These are phyloP conservation scores for Platycheirus rosarum DNA, from an alignment of 2,888 invertebrate species.

Conservation along the genomic window DNA sequence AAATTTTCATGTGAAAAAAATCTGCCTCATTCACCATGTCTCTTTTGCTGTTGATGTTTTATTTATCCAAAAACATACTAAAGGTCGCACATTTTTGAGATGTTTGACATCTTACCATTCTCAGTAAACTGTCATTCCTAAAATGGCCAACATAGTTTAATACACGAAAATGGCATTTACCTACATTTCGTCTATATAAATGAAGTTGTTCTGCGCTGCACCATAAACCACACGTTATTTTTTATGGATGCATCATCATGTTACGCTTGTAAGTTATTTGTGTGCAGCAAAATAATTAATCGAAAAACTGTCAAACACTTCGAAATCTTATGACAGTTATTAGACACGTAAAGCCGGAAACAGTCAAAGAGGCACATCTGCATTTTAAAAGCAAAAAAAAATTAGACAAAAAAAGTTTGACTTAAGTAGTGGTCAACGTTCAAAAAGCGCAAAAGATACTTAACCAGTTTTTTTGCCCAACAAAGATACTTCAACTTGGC, in stretches of 20 bases:
- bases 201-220: slow-evolving; percentile 22
- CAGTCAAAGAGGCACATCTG: slow-evolving; percentile 11
- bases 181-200: background rate
- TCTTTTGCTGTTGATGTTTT: background rate
- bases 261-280: slow-evolving; percentile 3
- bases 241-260: background rate
- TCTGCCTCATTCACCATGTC: background rate
- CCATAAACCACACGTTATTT: slow-evolving; percentile 7
- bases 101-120: background rate
- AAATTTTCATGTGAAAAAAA: too few species aligned
- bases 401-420: slow-evolving; percentile 26
- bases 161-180: background rate
- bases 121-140: background rate
- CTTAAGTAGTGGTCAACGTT: slow-evolving; percentile 28
- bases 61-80: too few species aligned
- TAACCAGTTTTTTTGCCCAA: slow-evolving; percentile 46
- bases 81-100: too few species aligned
- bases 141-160: background rate
- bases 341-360: slow-evolving; percentile 58
- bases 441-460: background rate
- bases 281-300: slow-evolving; percentile 23
- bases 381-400: background rate
- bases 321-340: slow-evolving; percentile 54
- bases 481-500: slow-evolving; percentile 8
- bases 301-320: slow-evolving; percentile 27